Evolutionary conservation across 2,113 vertebrate species (phyloP), one percentile per base, ranked within the genome.

Genomic region (Calcarius ornatus): DNA sequence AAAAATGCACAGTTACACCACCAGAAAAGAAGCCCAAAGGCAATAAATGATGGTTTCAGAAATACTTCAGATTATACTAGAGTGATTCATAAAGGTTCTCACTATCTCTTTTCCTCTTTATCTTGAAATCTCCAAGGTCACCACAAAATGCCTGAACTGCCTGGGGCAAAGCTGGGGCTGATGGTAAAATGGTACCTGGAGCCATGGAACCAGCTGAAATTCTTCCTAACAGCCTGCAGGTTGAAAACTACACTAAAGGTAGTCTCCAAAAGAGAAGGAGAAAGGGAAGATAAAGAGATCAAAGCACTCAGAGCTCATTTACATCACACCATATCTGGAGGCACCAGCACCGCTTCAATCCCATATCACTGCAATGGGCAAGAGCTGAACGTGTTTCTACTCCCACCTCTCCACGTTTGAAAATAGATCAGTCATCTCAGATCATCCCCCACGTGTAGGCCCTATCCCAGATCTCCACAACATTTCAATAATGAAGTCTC

Each of bases 1-100:
- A 57, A 81, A 95, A 84, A 78, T 0, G 1, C 50, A 86, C 80
- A 71, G 59, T 77, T 80, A 76, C 33, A 92, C 64, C 75, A 61
- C 45, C 64, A 81, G 77, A 88, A 96, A 93, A 90, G 47, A 43
- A 94, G 64, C 91, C 92, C 77, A 77, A 78, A 88, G 89, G 96
- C 81, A 92, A 82, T 60, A 79, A 89, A 80, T 30, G 50, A 72
- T 57, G 84, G 89, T 16, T 92, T 94, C 82, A 92, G 66, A 89
- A 96, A 95, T 95, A 92, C 89, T 95, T 95, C 66, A 63, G 59
- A 95, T 95, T 65, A 50, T 88, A 85, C 50, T 24, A 27, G 53
- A 73, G 60, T 97, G 95, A 97, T 95, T 97, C 96, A 95, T 73
- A 96, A 94, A 97, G 91, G 61, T 69, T 86, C 70, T 81, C 48